Base-by-base conservation (phyloP, 2,797 vertebrate species). In the Hydrolagus colliei region DNA sequence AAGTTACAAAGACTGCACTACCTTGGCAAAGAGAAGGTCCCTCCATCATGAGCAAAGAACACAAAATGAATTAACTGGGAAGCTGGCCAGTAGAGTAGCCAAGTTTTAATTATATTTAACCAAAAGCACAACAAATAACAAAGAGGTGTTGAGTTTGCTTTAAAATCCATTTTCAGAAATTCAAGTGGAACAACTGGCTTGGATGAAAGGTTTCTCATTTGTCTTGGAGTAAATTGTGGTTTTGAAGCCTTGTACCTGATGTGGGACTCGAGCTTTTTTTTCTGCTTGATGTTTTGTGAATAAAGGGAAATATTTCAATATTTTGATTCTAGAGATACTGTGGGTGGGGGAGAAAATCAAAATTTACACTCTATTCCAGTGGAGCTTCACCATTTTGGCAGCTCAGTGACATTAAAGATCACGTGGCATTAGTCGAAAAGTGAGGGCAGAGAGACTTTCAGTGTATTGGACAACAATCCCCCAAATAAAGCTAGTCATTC, bases 21-120 rank as follows among this genome's bases (percentile, higher is more conserved):
- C 41, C 41, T 84, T 41, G 35, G 10, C 65, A 52, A 68, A 18
- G 71, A 16, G 11, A 1, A 68, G 16, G 32, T 41, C 79, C 65
- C 16, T 52, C 41, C 20, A 68, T n/a, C 9, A 71, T 16, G 20
- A 41, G 65, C n/a, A 84, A 84, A 84, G 41, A 84, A 20, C 41
- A 41, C 41, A 41, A 84, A 84, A 80, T 32, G 71, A 84, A 84
- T 84, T 71, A 84, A 71, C 79, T 68, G 12, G 14, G 27, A 10
- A 52, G 11, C 27, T 79, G 59, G 62, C 78, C 32, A 41, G 65
- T 27, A 27, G 32, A 14, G 41, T 20, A 41, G 3, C 68, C 9
- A 68, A 82, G 9, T 41, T 9, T 20, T 68, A 41, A 68, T 10
- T 68, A 18, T 10, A 2, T 67, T 67, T 67, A 35, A 80, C 11